These are phyloP conservation scores for Torymus auratus DNA, from an alignment of 2,888 invertebrate species.

Conservation along the genomic window DNA sequence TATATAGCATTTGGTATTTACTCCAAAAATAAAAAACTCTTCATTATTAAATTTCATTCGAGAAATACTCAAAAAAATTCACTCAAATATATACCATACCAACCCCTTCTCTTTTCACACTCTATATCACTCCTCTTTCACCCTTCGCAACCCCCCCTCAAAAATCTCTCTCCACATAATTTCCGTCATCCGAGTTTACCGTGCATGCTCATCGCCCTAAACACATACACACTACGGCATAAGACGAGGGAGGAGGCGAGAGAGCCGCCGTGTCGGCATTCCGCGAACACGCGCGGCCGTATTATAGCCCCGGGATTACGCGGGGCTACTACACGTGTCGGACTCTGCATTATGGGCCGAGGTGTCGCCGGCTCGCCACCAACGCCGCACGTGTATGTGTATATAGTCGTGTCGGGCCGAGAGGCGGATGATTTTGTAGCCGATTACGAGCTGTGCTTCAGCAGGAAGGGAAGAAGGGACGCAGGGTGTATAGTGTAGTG, in stretches of 20 bases:
- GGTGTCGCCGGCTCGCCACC: background rate
- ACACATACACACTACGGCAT: background rate
- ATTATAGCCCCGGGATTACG: slow-evolving; percentile 51
- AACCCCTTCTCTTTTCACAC: background rate
- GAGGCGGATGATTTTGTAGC: too few species aligned
- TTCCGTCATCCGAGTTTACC: background rate
- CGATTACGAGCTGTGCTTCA: slow-evolving; percentile 19
- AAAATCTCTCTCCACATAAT: too few species aligned
- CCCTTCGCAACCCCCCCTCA: background rate
- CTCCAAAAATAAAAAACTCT: too few species aligned
- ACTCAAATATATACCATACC: slow-evolving; percentile 24
- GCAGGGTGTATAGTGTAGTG: background rate
- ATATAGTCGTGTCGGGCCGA: background rate
- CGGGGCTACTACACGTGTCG: slow-evolving; percentile 48
- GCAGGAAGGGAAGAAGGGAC: background rate
- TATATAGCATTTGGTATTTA: too few species aligned
- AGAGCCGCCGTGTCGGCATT: slow-evolving; percentile 45
- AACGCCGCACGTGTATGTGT: background rate
- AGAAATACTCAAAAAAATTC: slow-evolving; percentile 7
- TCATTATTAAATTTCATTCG: too few species aligned
- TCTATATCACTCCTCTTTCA: background rate
- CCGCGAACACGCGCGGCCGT: slow-evolving; percentile 47
- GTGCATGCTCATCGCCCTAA: background rate
- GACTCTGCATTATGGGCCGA: slow-evolving; percentile 39
- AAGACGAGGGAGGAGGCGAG: slow-evolving; percentile 28